Base-by-base conservation (phyloP, 2,113 vertebrate genomes). In the Vireo altiloquus region DNA sequence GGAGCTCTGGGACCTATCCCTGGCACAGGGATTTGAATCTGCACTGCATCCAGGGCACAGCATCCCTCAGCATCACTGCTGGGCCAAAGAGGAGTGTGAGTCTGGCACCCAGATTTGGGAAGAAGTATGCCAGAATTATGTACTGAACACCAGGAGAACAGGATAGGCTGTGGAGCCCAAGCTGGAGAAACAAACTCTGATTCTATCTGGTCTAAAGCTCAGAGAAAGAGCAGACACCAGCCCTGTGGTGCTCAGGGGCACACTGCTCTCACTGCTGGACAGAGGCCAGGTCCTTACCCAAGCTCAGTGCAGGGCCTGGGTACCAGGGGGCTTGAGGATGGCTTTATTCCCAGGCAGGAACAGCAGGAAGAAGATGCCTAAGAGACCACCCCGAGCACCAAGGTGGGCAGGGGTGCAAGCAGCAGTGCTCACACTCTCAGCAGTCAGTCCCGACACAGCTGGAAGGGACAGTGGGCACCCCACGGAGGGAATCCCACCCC, bases 401-500 rank as follows among this genome's bases (percentile, higher is more conserved):
- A 21, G 68, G 24, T 0, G 1, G 50, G 10, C 4, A 0, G 1
- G 3, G 63, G 12, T 20, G 31, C 35, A 3, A 13, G 35, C 28
- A 3, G 18, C n/a, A n/a, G n/a, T n/a, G n/a, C 57, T 57, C 21
- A 0, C 0, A 1, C 37, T 71, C 11, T 53, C 1, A 1, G 24
- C 10, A 1, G 76, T 5, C 56, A 28, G 57, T 37, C 9, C 69
- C 44, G 54, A 2, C 12, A 5, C 7, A 2, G 7, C 54, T 57
- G 63, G 42, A 11, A 21, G 64, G 1, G 4, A 15, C 3, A 1
- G 25, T 16, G 78, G 35, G 27, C 68, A 44, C 37, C 2, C 31
- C 10, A 0, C 0, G 13, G 37, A n/a, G 74, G 27, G n/a, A 31
- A 54, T 15, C 20, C 27, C 6, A 1, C 46, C 33, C 30, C 0